phyloP scores from a whole-genome alignment of 35 echinoderm and acorn worm species.

The Ophioderma brevispina region DNA sequence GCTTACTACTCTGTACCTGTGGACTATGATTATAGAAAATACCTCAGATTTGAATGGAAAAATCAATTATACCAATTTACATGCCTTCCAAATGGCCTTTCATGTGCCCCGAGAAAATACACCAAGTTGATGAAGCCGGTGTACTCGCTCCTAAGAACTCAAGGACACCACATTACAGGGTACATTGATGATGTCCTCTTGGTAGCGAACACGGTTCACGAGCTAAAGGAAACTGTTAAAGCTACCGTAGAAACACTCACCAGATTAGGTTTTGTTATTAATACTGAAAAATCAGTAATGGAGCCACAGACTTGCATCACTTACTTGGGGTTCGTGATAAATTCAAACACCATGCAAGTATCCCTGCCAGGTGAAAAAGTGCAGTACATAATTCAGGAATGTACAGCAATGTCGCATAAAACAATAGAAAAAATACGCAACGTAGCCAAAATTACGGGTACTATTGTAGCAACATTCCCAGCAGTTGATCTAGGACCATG shows the following conservation, averaged over 20 bases:
- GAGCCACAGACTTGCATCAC: conserved; percentile 21
- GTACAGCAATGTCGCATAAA: too few species aligned
- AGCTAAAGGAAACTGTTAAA: not conserved
- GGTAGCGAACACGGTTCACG: conserved; percentile 17
- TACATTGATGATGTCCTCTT: too few species aligned
- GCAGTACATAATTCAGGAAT: conserved; percentile 23
- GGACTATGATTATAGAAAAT: conserved; percentile 36
- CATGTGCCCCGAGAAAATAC: conserved; percentile 30
- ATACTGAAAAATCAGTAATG: conserved; percentile 47
- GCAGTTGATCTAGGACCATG: conserved; percentile 1
- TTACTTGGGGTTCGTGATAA: too few species aligned
- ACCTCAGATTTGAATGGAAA: conserved; percentile 57
- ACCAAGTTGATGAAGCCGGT: conserved; percentile 59
- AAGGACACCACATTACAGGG: conserved; percentile 17
- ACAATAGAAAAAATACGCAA: too few species aligned
- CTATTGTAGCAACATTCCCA: not conserved
- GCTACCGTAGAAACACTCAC: conserved; percentile 27
- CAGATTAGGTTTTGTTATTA: conserved; percentile 33
- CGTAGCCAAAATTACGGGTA: not conserved
- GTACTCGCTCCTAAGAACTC: not conserved
- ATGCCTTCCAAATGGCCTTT: conserved; percentile 44
- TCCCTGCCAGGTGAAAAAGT: not conserved
- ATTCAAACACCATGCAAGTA: too few species aligned
- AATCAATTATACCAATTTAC: conserved; percentile 43
- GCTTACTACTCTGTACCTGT: conserved; percentile 55